Evolutionary conservation across 2,797 vertebrate species (phyloP), one percentile per base, ranked within the genome.

Genomic region (Thalassophryne amazonica): DNA sequence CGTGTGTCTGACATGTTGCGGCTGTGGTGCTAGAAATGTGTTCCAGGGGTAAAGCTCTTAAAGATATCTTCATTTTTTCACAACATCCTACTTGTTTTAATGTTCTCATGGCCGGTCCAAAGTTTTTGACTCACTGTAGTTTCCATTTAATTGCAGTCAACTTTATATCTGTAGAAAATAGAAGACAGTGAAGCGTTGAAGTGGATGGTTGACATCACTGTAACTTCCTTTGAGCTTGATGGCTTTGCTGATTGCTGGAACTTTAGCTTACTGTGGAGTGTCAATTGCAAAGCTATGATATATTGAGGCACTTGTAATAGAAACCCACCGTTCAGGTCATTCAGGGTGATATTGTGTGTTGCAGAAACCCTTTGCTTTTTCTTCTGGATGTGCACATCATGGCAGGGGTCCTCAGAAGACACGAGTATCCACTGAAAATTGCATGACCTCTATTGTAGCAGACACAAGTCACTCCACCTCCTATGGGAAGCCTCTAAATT

Each of bases 401-500:
- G 77, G 78, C 76, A 68, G 87, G 85, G 83, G 84, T 80, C 80
- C 66, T 73, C 68, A 37, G 78, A 86, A 87, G 86, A 80, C 81
- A 35, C 78, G 79, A 78, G 81, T 80, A 78, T 79, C 78, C 77
- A 81, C 81, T 89, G 87, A 88, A 85, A 90, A 90, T 91, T 86
- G 81, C 86, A 78, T 89, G 89, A 89, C 88, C 88, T 90, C 89
- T 88, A 86, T 88, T 87, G 85, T 86, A 86, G 84, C 78, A 75
- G 78, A 85, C 83, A 85, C 87, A 85, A 88, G 88, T 89, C 89
- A 88, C 85, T 81, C 78, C 73, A 80, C 83, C 87, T 89, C 88
- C 88, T 86, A 78, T 89, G 86, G 89, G 88, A 88, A 85, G 77
- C 73, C 79, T 88, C 77, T 86, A 91, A 91, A 92, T 90, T 90